phyloP scores from a whole-genome alignment of 2,113 vertebrate species.

The Aspiorhynchus laticeps region DNA sequence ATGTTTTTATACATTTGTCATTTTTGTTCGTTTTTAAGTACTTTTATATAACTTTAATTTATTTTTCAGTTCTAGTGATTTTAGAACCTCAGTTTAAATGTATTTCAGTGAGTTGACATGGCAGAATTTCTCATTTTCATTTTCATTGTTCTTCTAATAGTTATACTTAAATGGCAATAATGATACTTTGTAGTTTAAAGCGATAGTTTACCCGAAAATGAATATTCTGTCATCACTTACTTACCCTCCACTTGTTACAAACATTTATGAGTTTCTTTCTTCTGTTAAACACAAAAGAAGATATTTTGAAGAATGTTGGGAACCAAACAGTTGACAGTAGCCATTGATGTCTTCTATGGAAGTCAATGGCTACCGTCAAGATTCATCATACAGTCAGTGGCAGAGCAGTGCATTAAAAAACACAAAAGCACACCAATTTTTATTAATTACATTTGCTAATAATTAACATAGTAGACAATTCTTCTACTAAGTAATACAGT shows the following conservation, averaged over 20 bases:
- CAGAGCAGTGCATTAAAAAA: neutral
- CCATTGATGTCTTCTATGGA: neutral
- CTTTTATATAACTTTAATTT: too few species aligned
- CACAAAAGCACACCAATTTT: neutral
- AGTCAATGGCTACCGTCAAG: neutral
- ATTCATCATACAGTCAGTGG: neutral
- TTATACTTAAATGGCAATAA: neutral
- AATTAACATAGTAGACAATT: neutral
- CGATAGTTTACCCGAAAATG: neutral
- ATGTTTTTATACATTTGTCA: too few species aligned
- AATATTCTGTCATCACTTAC: neutral
- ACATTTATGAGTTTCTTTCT: neutral
- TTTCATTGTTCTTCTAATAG: neutral
- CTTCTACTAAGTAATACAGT: neutral
- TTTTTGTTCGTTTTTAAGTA: too few species aligned
- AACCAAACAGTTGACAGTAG: neutral
- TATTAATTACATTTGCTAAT: neutral
- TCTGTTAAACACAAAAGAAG: neutral
- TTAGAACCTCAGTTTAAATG: too few species aligned
- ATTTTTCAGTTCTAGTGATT: too few species aligned
- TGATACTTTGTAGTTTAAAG: neutral
- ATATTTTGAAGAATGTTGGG: neutral
- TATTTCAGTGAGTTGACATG: neutral
- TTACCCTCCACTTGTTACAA: neutral
- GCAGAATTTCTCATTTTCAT: neutral